phyloP scores from a whole-genome alignment of 2,797 vertebrate genomes.

The Hephaestus fuliginosus region DNA sequence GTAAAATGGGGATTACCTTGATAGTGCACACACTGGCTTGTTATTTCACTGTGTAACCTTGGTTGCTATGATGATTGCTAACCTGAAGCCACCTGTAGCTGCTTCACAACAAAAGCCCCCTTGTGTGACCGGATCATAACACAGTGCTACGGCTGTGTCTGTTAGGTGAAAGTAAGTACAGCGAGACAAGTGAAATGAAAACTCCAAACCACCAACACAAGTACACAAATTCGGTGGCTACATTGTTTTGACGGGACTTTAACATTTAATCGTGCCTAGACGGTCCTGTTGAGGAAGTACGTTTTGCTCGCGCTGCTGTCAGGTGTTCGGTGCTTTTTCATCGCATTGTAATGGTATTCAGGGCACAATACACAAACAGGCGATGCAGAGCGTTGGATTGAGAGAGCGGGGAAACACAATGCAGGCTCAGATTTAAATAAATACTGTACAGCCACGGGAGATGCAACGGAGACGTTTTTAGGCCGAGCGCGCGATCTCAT shows the following conservation, averaged over 20 bases:
- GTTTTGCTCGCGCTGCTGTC: constrained; percentile 18
- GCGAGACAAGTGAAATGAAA: background rate
- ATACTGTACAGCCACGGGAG: constrained; percentile 15
- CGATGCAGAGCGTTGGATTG: background rate
- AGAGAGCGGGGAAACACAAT: background rate
- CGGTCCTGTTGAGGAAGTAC: background rate
- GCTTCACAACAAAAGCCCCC: background rate
- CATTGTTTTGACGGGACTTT: background rate
- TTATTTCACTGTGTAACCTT: background rate
- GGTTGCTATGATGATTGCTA: background rate
- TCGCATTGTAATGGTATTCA: background rate
- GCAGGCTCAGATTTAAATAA: constrained; percentile 20
- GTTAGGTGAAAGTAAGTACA: background rate
- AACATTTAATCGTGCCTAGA: background rate
- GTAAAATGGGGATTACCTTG: background rate
- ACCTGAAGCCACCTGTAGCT: background rate
- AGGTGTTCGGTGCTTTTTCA: background rate
- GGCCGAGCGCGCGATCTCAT: constrained; percentile 34
- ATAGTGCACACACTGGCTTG: background rate
- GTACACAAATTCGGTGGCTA: background rate
- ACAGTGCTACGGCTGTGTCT: background rate
- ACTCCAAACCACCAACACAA: background rate
- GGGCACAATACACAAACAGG: constrained; percentile 1
- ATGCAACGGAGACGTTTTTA: constrained; percentile 22
- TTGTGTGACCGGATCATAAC: background rate